Evolutionary conservation across 2,113 vertebrate genomes (phyloP), one percentile per base, ranked within the genome.

Genomic region (Vimba vimba): DNA sequence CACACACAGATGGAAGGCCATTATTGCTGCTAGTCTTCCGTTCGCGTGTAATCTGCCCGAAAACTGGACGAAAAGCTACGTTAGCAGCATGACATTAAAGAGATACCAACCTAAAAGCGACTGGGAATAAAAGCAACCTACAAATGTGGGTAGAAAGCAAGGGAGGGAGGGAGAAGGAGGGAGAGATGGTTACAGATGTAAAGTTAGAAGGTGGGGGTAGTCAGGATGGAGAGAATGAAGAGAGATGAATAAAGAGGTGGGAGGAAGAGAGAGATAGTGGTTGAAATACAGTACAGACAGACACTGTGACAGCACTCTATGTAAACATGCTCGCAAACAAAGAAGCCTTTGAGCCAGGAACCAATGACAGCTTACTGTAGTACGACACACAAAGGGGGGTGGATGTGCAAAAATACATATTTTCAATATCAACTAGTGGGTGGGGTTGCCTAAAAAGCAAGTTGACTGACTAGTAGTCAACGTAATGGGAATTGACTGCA

Each of bases 221-320:
- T 9, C 4, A 25, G 27, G 36, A 75, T 81, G 36, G 71, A 77
- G 69, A 2, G 62, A 69, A 78, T 50, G 45, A 79, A 55, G 55
- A 21, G 60, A 69, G n/a, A 90, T 84, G 89, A 86, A 90, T 83
- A 43, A 75, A 77, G 45, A 52, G n/a, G 47, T 55, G 27, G 59
- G 82, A 33, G n/a, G 77, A 66, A 64, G 73, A 59, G 73, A 82
- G 79, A 79, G 83, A 79, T 68, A 50, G 64, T 36, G 13, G 55
- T 15, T n/a, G 4, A 30, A 50, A 23, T 21, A 82, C 17, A 79
- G 27, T 82, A 68, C 17, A 52, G 59, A 57, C 30, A 59, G 77
- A 68, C 62, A 69, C 45, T 33, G 64, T 52, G 62, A 69, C 25
- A 45, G 45, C 62, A 69, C 9, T 52, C 10, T 52, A 82, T 82